A percentile compares a stretch with the other conserved stretches of the same genome.
These are phyloP conservation scores for Chrysochloris asiatica DNA, from an alignment of 2,113 vertebrate species.

Conservation along the genomic window DNA sequence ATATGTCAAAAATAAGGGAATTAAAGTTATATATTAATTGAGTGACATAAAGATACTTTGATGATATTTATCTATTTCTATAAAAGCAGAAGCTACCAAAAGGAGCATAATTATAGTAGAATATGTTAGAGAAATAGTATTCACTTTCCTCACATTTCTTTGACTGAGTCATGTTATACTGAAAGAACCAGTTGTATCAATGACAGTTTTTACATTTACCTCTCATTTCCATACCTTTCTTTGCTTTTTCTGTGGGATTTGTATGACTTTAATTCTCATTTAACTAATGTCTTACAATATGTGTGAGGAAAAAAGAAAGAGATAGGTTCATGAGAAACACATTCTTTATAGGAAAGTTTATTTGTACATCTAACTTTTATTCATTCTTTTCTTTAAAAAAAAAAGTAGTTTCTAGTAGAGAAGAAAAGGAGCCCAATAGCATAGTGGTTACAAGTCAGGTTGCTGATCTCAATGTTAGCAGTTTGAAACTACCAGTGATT, in stretches of 20 bases:
- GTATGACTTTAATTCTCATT: too few species aligned
- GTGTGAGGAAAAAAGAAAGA: too few species aligned
- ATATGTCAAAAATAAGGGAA: constrained; percentile 24
- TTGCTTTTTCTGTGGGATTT: too few species aligned
- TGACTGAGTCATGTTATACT: not conserved
- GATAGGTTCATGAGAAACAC: too few species aligned
- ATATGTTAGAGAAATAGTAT: not conserved
- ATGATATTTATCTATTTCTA: not conserved
- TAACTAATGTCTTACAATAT: too few species aligned
- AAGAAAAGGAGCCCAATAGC: too few species aligned
- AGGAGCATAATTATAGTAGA: constrained; percentile 30
- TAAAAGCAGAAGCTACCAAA: not conserved
- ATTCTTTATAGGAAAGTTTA: too few species aligned
- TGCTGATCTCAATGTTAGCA: too few species aligned
- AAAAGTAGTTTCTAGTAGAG: not conserved
- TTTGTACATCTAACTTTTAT: not conserved
- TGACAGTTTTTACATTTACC: not conserved
- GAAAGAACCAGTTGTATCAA: fast-evolving
- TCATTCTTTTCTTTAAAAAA: not conserved
- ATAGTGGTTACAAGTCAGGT: too few species aligned
- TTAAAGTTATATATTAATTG: constrained; percentile 3
- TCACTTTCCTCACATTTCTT: not conserved
- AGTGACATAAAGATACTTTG: not conserved
- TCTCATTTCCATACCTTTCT: not conserved
- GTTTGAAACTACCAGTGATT: too few species aligned